These are phyloP conservation scores for Ptychodera flava DNA, from an alignment of 35 echinoderm and acorn worm species.

Conservation along the genomic window DNA sequence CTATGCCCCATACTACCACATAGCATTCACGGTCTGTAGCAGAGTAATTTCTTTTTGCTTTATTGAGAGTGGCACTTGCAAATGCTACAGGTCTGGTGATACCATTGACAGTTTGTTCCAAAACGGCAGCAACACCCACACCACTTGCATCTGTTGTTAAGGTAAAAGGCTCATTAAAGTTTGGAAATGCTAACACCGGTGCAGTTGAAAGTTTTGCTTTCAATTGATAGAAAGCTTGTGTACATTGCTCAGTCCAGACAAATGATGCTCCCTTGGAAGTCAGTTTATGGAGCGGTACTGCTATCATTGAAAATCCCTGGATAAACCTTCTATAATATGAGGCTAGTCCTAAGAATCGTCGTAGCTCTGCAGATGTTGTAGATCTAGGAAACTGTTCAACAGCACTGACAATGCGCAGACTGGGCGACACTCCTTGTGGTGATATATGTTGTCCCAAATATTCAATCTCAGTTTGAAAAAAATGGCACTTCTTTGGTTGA, in stretches of 20 bases:
- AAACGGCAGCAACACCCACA: conserved; percentile 21
- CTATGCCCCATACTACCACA: conserved; percentile 23
- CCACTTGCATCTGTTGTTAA: conserved; percentile 44
- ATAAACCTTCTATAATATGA: conserved; percentile 27
- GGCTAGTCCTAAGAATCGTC: conserved; percentile 3
- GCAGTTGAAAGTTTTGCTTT: conserved; percentile 3
- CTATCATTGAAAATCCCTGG: conserved; percentile 17
- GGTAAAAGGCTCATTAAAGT: conserved; percentile 18
- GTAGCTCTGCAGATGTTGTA: neutral
- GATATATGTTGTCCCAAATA: conserved; percentile 17
- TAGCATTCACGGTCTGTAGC: conserved; percentile 24
- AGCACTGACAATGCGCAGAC: conserved; percentile 3
- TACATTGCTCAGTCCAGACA: conserved; percentile 19
- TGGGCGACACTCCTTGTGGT: conserved; percentile 12
- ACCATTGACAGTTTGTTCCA: conserved; percentile 9
- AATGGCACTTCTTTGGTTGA: conserved; percentile 13
- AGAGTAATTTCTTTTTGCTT: conserved; percentile 15
- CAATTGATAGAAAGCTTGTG: conserved; percentile 18
- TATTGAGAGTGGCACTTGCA: conserved; percentile 15
- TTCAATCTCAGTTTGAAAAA: neutral
- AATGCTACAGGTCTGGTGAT: conserved; percentile 7
- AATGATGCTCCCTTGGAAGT: neutral
- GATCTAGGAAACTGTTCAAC: conserved; percentile 20
- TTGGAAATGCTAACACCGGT: conserved; percentile 32
- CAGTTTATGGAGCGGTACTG: neutral